Base-by-base conservation (phyloP, 2,888 invertebrate species). In the Criorhina ranunculi region DNA sequence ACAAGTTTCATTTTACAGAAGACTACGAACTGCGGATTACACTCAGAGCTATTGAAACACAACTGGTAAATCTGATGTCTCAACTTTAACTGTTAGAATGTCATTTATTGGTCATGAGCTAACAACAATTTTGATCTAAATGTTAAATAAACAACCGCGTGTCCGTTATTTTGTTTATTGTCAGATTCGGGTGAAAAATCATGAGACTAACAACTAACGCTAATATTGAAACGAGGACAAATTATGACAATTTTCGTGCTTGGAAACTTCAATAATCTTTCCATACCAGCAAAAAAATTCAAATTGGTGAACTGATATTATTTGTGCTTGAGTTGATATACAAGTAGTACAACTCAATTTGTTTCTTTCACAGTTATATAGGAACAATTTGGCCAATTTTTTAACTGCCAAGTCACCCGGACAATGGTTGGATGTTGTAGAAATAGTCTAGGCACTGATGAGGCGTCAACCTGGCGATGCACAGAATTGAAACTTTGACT, bases 1-100 rank as follows among this genome's bases (percentile, higher is more conserved):
- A 17, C 7, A 6, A 62, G 9, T 24, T 62, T 62, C 44, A 62
- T 62, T 33, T 31, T 62, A n/a, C 5, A 12, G 8, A 37, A 42
- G 5, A 8, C 12, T 15, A 11, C 42, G 7, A 44, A 42, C 15
- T 8, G 5, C 29, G 19, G 7, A 2, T 7, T 57, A 11, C n/a
- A 17, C 31, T 8, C 44, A 11, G 11, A 7, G 31, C 17, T 44
- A 31, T 17, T 33, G 29, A 5, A 49, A 9, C 19, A 46, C 46
- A 19, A 46, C 46, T 46, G 19, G 24, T 49, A n/a, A n/a, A n/a
- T 49, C 9, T 9, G 5, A 19, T 46, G 17, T 17, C 24, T 11
- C 29, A n/a, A 6, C 17, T 29, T n/a, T n/a, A 29, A 49, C n/a
- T n/a, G 29, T 24, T 5, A 5, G 29, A 5, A 29, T 24, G 11